Conservation (phyloP, 37 sponge, comb jelly and placozoan species). For the Cladorhizidae sp. region DNA sequence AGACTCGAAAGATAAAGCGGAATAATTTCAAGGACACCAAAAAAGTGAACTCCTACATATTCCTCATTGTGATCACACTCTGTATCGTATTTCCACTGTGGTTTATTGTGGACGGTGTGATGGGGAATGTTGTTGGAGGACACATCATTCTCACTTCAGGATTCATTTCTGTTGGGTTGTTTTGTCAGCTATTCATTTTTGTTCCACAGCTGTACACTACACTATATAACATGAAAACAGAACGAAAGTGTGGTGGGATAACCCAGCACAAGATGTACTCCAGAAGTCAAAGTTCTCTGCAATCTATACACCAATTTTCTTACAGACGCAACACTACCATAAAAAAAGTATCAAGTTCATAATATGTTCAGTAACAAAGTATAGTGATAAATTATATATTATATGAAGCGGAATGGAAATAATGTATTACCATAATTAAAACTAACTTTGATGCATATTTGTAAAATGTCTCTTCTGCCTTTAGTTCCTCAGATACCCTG, state of each 20-base stretch:
- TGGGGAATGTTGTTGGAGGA: neutral
- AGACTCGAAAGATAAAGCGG: constrained; percentile 35
- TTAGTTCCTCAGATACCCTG: no score
- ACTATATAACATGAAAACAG: neutral
- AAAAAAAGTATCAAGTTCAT: no score
- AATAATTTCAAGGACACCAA: constrained; percentile 51
- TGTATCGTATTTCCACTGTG: constrained; percentile 5
- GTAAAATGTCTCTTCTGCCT: no score
- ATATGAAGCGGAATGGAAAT: no score
- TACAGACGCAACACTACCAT: no score
- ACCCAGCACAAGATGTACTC: no score
- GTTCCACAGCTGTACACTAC: neutral
- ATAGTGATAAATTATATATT: no score
- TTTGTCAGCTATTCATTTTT: constrained; percentile 1
- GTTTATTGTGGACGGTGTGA: neutral
- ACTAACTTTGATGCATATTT: no score
- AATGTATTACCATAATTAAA: no score
- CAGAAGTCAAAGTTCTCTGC: no score
- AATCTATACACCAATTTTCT: no score
- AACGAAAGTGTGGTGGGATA: neutral
- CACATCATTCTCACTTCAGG: neutral
- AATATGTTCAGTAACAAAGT: no score
- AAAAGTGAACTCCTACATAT: constrained; percentile 31
- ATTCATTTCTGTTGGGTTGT: neutral
- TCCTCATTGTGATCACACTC: neutral